phyloP scores from a whole-genome alignment of 2,888 invertebrate species.

The Spicauda simplicius region DNA sequence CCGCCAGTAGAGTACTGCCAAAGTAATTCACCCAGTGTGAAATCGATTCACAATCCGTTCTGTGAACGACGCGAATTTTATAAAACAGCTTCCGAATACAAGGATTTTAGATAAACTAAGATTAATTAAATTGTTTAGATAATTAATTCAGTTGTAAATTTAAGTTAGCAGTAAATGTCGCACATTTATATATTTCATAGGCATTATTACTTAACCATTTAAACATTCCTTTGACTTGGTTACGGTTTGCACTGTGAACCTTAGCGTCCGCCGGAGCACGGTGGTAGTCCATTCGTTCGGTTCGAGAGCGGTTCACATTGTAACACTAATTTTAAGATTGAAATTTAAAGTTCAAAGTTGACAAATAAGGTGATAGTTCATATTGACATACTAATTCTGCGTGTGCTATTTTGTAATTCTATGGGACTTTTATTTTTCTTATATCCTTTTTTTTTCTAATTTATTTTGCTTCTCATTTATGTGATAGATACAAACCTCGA shows the following conservation, averaged over 20 bases:
- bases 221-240: conserved; percentile 84
- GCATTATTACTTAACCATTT: conserved; percentile 84
- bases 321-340: conserved; percentile 77
- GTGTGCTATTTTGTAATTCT: conserved; percentile 78
- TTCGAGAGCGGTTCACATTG: conserved; percentile 59
- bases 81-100: conserved; percentile 77
- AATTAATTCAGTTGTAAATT: conserved; percentile 83
- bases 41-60: conserved; percentile 80
- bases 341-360: conserved; percentile 82
- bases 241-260: conserved; percentile 66
- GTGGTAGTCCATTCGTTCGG: conserved; percentile 37
- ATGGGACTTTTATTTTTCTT: conserved; percentile 73
- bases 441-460: conserved; percentile 71
- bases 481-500: conserved; percentile 80
- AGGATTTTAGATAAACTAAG: conserved; percentile 77
- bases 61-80: conserved; percentile 79
- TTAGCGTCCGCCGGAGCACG: conserved; percentile 7
- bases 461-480: conserved; percentile 74
- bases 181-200: conserved; percentile 81
- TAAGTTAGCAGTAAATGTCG: conserved; percentile 83
- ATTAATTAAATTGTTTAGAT: conserved; percentile 77
- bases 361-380: conserved; percentile 80
- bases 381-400: conserved; percentile 75
- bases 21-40: conserved; percentile 80
- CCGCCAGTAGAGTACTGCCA: conserved; percentile 81